Evolutionary conservation across 1,140 invertebrate genomes (phyloP).

Genomic region (Eriocheir sinensis): DNA sequence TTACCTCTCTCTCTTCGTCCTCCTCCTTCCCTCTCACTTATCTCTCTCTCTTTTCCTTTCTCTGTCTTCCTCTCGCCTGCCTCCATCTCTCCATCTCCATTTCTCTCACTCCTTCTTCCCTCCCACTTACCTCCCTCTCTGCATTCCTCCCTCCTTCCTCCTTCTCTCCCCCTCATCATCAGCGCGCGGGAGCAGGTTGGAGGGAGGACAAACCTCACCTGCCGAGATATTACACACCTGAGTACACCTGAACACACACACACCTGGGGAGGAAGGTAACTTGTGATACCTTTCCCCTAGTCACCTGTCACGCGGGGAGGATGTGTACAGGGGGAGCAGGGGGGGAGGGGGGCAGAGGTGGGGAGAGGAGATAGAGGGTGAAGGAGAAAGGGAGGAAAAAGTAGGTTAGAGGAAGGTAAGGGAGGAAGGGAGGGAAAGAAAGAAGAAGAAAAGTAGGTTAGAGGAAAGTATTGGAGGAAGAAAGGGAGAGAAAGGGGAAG

Average conservation of each 20-base stretch:
- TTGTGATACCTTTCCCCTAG: not conserved
- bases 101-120: not conserved
- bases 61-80: too few species aligned
- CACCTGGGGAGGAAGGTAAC: not conserved
- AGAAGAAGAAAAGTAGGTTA: too few species aligned
- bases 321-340: not conserved
- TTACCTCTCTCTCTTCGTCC: not conserved
- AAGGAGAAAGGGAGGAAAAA: too few species aligned
- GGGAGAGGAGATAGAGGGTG: too few species aligned
- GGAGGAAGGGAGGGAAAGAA: too few species aligned
- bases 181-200: not conserved
- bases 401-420: too few species aligned
- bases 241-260: constrained; percentile 23
- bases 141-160: too few species aligned
- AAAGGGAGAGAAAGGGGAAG: too few species aligned
- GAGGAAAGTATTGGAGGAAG: too few species aligned
- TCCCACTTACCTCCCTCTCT: too few species aligned
- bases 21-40: not conserved
- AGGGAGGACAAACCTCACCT: not conserved
- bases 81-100: not conserved
- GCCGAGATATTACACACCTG: not conserved
- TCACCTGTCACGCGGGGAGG: not conserved
- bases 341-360: not conserved
- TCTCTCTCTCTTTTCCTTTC: not conserved
- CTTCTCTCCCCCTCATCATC: not conserved